Base-by-base conservation (phyloP, 2,797 vertebrate species). In the Cygnus olor region DNA sequence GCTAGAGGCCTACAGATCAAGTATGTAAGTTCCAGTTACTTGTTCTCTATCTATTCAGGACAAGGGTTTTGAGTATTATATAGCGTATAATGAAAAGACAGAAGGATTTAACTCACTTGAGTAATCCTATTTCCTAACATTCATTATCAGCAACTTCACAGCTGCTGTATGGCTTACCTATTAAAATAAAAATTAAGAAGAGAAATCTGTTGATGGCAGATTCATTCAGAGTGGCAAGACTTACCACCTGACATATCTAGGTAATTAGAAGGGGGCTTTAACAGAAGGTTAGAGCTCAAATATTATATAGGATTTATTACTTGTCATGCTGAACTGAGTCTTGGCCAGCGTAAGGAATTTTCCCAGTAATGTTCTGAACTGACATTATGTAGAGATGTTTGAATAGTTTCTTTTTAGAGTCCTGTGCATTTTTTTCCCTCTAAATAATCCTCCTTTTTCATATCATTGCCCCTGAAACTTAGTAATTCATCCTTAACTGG, bases 121-220 rank as follows among this genome's bases (percentile, higher is more conserved):
- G 64, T 95, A 96, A 97, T 95, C 90, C 68, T 89, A 91, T 95
- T 97, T 95, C 82, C 64, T 91, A 95, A 80, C 27, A 73, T 88
- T 93, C 90, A 95, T 95, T 96, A 97, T 95, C 94, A 97, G 93
- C 88, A 93, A 94, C 54, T 94, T 96, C 73, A 83, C 61, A 97
- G 94, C 71, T 94, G 65, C 64, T 85, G 11, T 89, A 79, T 74
- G 68, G 80, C 54, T 96, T 95, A 82, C 53, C 96, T 96, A 95
- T 84, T 94, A 95, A 95, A 93, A 63, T 69, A 89, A 96, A 96
- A 96, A 92, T 64, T 84, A 95, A 74, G 65, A 81, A 72, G n/a
- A 96, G 68, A 88, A 94, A 88, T 87, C 88, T 96, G 88, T 89
- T 92, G 93, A 91, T 96, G 84, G 94, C 80, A 94, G 76, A 95